These are phyloP conservation scores for Drosophila borborema DNA, from an alignment of 2,888 invertebrate species.

Conservation along the genomic window DNA sequence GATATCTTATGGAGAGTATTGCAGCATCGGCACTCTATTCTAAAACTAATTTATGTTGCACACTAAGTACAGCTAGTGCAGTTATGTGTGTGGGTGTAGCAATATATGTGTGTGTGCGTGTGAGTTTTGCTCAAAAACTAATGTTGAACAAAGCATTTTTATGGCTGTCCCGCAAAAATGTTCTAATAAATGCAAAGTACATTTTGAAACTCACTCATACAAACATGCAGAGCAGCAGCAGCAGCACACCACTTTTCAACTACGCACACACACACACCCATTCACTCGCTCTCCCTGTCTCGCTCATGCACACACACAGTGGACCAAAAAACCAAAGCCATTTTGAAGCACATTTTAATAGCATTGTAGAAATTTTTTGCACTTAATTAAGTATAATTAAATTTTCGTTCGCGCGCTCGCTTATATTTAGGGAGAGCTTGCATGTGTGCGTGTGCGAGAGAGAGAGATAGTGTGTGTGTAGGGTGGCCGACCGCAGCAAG, in stretches of 20 bases:
- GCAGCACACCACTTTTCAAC: constrained; percentile 40
- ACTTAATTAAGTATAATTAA: constrained; percentile 80
- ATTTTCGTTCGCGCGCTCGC: constrained; percentile 70
- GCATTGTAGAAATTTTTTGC: constrained; percentile 80
- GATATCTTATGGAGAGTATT: not conserved
- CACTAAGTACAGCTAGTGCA: not conserved
- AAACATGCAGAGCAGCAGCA: constrained; percentile 14
- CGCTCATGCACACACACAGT: constrained; percentile 13
- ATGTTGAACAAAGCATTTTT: constrained; percentile 72
- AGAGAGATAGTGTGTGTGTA: not conserved
- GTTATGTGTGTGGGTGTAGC: not conserved
- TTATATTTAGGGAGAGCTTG: constrained; percentile 37
- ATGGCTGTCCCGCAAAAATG: constrained; percentile 72
- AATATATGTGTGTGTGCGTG: not conserved
- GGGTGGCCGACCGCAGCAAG: constrained; percentile 26
- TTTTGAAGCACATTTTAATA: constrained; percentile 78
- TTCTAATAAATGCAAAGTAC: constrained; percentile 78
- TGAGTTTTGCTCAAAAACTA: constrained; percentile 50
- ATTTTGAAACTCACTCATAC: constrained; percentile 56
- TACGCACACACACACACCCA: constrained; percentile 12
- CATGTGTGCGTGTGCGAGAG: constrained; percentile 5
- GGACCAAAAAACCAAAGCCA: constrained; percentile 61
- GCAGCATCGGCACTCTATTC: too few species aligned
- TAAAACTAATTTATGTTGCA: constrained; percentile 31
- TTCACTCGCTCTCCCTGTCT: not conserved